phyloP scores from a whole-genome alignment of 2,113 vertebrate species.

The Sterna hirundo region DNA sequence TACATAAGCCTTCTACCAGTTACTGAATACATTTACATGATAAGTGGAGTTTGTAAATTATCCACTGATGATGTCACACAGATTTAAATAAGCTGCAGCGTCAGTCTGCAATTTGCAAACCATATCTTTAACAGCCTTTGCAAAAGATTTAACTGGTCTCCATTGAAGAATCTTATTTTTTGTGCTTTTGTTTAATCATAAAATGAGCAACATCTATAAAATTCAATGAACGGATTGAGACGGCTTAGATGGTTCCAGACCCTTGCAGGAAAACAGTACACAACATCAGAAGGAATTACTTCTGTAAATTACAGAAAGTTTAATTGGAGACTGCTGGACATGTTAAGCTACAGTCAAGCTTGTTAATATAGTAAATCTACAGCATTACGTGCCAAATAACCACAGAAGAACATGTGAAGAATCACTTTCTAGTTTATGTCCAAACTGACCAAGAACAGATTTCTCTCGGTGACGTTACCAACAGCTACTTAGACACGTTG shows the following conservation, averaged over 20 bases:
- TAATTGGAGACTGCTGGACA: not conserved
- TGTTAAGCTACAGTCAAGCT: not conserved
- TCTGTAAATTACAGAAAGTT: not conserved
- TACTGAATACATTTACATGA: conserved; percentile 32
- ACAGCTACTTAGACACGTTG: not conserved
- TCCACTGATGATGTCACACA: conserved; percentile 1
- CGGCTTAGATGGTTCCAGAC: not conserved
- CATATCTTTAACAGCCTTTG: not conserved
- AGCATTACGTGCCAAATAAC: not conserved
- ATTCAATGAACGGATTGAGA: not conserved
- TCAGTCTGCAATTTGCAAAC: not conserved
- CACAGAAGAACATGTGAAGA: not conserved
- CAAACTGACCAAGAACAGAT: not conserved
- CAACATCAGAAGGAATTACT: not conserved
- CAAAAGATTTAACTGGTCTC: not conserved
- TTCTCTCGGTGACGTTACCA: not conserved
- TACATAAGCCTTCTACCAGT: not conserved
- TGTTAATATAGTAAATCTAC: not conserved
- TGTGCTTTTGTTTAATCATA: not conserved
- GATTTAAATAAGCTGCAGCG: conserved; percentile 29
- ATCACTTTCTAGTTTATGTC: not conserved
- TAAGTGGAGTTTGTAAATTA: conserved; percentile 16
- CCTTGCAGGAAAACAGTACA: not conserved
- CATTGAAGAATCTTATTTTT: not conserved
- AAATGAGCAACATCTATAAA: not conserved